phyloP scores from a whole-genome alignment of 2,888 invertebrate genomes.

The Caenorhabditis sulstoni region DNA sequence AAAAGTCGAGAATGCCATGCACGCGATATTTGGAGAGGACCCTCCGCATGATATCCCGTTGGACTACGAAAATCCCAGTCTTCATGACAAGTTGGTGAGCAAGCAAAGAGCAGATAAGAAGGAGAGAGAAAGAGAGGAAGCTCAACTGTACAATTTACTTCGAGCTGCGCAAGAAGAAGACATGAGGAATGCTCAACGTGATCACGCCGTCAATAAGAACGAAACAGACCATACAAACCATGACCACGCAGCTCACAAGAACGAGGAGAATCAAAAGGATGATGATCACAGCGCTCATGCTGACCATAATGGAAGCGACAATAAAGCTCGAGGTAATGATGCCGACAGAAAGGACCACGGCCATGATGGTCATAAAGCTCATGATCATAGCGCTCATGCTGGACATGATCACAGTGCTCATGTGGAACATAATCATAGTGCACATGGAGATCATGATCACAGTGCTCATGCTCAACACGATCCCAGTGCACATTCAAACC shows the following conservation, averaged over 20 bases:
- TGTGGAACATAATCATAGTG: not conserved
- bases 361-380: not conserved
- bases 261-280: no score
- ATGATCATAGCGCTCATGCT: not conserved
- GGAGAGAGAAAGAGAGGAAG: not conserved
- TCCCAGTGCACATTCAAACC: not conserved
- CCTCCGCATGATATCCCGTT: slow-evolving; percentile 24
- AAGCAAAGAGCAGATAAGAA: not conserved
- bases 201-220: no score
- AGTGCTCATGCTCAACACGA: not conserved
- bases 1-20: slow-evolving; percentile 28
- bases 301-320: not conserved
- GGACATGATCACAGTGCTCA: not conserved
- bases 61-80: not conserved
- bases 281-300: no score
- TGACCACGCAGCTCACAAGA: no score
- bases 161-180: no score
- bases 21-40: slow-evolving; percentile 27
- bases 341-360: not conserved
- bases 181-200: no score
- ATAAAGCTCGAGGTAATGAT: not conserved
- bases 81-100: slow-evolving; percentile 13
- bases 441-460: slow-evolving; percentile 6
- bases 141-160: no score
- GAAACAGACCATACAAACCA: no score